Conservation (phyloP, 2,888 invertebrate species). For the Saturnia pavonia region DNA sequence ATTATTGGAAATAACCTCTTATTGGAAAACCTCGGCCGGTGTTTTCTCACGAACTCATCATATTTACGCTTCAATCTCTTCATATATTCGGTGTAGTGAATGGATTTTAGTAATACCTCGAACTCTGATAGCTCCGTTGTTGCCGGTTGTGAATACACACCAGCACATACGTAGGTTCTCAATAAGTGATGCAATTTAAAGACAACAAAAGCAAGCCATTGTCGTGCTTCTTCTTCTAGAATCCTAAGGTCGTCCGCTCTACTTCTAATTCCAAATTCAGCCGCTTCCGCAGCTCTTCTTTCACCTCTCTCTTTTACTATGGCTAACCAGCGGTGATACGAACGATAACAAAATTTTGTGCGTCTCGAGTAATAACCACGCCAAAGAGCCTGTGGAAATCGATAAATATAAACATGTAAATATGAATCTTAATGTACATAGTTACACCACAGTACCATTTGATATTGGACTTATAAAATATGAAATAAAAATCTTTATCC, state of each 20-base stretch:
- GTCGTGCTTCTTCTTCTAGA: conserved; percentile 70
- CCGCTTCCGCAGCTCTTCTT: conserved; percentile 65
- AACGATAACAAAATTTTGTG: conserved; percentile 66
- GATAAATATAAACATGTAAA: neutral
- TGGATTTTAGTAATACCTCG: conserved; percentile 69
- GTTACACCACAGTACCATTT: neutral
- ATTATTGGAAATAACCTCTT: conserved; percentile 73
- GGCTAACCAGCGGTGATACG: conserved; percentile 68
- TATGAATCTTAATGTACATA: neutral
- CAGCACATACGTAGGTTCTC: conserved; percentile 63
- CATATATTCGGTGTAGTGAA: conserved; percentile 72
- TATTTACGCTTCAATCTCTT: conserved; percentile 67
- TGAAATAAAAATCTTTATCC: too few species aligned
- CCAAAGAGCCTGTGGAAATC: conserved; percentile 58
- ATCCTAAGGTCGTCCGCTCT: conserved; percentile 67
- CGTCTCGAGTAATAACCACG: conserved; percentile 69
- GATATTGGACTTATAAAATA: too few species aligned
- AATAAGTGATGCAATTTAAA: conserved; percentile 74
- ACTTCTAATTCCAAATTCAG: conserved; percentile 66
- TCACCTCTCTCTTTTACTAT: conserved; percentile 65
- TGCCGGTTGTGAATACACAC: conserved; percentile 64
- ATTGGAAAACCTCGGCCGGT: conserved; percentile 67
- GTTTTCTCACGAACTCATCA: conserved; percentile 70
- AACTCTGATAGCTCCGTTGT: conserved; percentile 65
- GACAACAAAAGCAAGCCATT: conserved; percentile 73